These are phyloP conservation scores for Archaeoteleia sp. DNA, from an alignment of 2,888 invertebrate genomes.

Conservation along the genomic window DNA sequence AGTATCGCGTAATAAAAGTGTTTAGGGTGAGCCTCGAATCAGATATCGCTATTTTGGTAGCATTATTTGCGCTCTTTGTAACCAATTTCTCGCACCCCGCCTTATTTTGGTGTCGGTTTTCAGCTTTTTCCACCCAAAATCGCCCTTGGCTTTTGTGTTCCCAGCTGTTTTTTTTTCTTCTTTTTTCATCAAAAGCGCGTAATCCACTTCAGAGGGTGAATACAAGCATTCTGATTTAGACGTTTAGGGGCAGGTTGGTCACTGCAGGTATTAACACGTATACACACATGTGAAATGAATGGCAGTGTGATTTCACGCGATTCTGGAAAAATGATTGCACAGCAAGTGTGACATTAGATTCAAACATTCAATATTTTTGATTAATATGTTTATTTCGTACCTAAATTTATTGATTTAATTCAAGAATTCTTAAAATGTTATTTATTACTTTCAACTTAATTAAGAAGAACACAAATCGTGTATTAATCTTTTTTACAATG, in stretches of 20 bases:
- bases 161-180: slow-evolving; percentile 57
- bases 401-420: too few relatives aligned
- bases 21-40: slow-evolving; percentile 62
- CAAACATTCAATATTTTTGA: too few relatives aligned
- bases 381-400: too few relatives aligned
- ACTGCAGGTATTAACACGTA: slow-evolving; percentile 68
- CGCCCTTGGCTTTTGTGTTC: slow-evolving; percentile 66
- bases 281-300: slow-evolving; percentile 19
- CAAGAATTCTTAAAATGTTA: too few relatives aligned
- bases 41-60: slow-evolving; percentile 69
- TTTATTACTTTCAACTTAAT: too few relatives aligned
- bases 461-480: too few relatives aligned
- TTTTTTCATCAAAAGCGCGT: slow-evolving; percentile 69
- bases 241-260: slow-evolving; percentile 69
- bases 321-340: slow-evolving; percentile 42
- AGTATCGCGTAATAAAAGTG: slow-evolving; percentile 33
- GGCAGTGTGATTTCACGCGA: slow-evolving; percentile 36
- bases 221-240: slow-evolving; percentile 66
- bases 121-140: slow-evolving; percentile 74
- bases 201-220: slow-evolving; percentile 70
- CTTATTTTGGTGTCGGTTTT: slow-evolving; percentile 75
- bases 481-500: too few relatives aligned
- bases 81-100: slow-evolving; percentile 70
- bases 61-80: slow-evolving; percentile 71
- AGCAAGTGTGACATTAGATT: too few relatives aligned